Base-by-base conservation (phyloP, 2,888 invertebrate genomes). In the Autographa pulchrina region DNA sequence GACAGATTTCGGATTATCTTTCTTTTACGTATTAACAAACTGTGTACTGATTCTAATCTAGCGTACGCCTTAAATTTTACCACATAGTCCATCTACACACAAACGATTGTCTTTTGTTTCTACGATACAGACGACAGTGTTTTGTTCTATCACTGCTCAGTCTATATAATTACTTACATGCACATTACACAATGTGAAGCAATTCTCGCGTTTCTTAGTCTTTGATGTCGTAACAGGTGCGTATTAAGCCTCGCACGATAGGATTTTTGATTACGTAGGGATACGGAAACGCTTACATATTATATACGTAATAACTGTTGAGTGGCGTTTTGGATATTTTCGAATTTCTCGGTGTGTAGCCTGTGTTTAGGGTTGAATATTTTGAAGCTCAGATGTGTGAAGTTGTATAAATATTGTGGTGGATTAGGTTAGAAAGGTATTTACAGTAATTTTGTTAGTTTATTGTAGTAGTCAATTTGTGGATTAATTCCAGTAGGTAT, bases 151-250 rank as follows among this genome's bases (percentile, higher is more conserved):
- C 48, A n/a, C 6, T 54, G 9, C 9, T 25, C 3, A 25, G 13
- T 8, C 54, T 25, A 56, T 25, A 13, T 56, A 25, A 56, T 20
- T 25, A 56, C 13, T 18, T 56, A 11, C 38, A 11, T 38, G 11
- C 11, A 38, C 38, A 11, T 38, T 11, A 56, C 54, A 56, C 54
- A 56, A 35, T 60, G 48, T 43, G 65, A 63, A 68, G 62, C 61
- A 70, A 72, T 72, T 35, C 20, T 35, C 68, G 54, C 65, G 48
- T 56, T 43, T 16, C 59, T 43, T 73, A 58, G 66, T 48, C 72
- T 75, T 80, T 73, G 71, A 77, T 74, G 65, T 69, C 63, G 62
- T 80, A 74, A 65, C 75, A 72, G 60, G 64, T 73, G 56, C 68
- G 41, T 18, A 32, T 31, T 56, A 69, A 62, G 66, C 43, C 59